A percentile compares a stretch with the other conserved stretches of the same genome.
Evolutionary conservation across 2,888 invertebrate genomes (phyloP).

Genomic region (Scaptodrosophila latifasciaeformis): DNA sequence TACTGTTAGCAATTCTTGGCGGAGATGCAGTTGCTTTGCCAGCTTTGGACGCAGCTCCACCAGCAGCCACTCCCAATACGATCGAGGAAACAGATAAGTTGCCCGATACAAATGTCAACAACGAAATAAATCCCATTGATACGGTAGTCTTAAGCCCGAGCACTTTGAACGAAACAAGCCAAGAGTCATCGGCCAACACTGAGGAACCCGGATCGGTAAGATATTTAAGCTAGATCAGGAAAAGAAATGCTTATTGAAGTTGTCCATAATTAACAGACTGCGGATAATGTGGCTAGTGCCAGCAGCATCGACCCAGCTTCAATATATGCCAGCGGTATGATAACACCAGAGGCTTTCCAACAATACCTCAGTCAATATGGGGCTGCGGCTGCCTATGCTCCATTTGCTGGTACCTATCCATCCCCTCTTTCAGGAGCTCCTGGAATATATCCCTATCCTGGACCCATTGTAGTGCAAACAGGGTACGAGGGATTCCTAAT

Average conservation of each 20-base stretch:
- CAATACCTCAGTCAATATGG: conserved; percentile 72
- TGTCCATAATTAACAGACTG: neutral
- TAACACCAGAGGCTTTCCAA: conserved; percentile 72
- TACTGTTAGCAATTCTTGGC: too few relatives aligned
- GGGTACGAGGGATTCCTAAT: conserved; percentile 76
- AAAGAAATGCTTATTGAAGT: neutral
- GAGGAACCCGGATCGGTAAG: conserved; percentile 38
- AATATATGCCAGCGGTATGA: conserved; percentile 59
- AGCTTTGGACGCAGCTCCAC: conserved; percentile 37
- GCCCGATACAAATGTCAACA: conserved; percentile 25
- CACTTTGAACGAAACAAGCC: conserved; percentile 15
- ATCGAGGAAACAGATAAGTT: conserved; percentile 48
- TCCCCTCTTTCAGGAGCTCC: conserved; percentile 42
- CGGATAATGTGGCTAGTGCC: conserved; percentile 53
- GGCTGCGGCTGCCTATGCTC: conserved; percentile 51
- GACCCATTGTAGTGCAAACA: conserved; percentile 72
- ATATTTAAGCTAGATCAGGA: neutral
- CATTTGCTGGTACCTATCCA: conserved; percentile 46
- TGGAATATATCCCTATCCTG: conserved; percentile 63
- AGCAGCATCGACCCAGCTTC: conserved; percentile 64
- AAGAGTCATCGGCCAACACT: neutral
- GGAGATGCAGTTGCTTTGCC: too few relatives aligned
- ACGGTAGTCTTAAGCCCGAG: conserved; percentile 1
- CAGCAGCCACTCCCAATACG: conserved; percentile 30
- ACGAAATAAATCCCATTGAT: conserved; percentile 13